Evolutionary conservation across 2,888 invertebrate species (phyloP), one percentile per base, ranked within the genome.

Genomic region (Perizoma flavofasciatum): DNA sequence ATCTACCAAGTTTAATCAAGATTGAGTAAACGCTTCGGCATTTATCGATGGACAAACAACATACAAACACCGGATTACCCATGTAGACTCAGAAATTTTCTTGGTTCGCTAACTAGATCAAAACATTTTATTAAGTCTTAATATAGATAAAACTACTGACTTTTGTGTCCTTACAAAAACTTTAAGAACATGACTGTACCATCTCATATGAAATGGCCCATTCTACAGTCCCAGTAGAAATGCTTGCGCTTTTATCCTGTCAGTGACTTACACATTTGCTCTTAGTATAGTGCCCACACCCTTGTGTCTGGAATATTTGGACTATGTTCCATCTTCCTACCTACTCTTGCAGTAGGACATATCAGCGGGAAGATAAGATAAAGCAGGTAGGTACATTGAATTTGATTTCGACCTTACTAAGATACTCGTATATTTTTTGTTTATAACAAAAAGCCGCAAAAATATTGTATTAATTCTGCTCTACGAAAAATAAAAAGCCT

Each of bases 171-270:
- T 39, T 39, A 7, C 4, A 39, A 39, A 39, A 7, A 39, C 39
- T 39, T 67, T 65, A 56, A 11, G 61, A 46, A 11, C 56, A 47
- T 58, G 72, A 77, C 69, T 77, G 79, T 81, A 82, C 79, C 67
- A 68, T 74, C 68, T 69, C 68, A 68, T 72, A 68, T 74, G 65
- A 63, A 70, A 68, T 64, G 68, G 70, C 67, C 68, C 69, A 77
- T 79, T 79, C 75, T 77, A 73, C 72, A 73, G 76, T 68, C 67
- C 61, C 69, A 68, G 71, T 71, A 75, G 75, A 73, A 78, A 73
- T 77, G 74, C 71, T 70, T 72, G 68, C 71, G 75, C 80, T 77
- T 82, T 83, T 83, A 80, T 80, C 69, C 78, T 83, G 82, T 82
- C 81, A 78, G 73, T 75, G 68, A 73, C 73, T 75, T 78, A 62